Percentiles rank a stretch among this genome's conserved stretches.
Evolutionary conservation across 2,113 vertebrate genomes (phyloP).

Genomic region (Notarius lentiginosus): DNA sequence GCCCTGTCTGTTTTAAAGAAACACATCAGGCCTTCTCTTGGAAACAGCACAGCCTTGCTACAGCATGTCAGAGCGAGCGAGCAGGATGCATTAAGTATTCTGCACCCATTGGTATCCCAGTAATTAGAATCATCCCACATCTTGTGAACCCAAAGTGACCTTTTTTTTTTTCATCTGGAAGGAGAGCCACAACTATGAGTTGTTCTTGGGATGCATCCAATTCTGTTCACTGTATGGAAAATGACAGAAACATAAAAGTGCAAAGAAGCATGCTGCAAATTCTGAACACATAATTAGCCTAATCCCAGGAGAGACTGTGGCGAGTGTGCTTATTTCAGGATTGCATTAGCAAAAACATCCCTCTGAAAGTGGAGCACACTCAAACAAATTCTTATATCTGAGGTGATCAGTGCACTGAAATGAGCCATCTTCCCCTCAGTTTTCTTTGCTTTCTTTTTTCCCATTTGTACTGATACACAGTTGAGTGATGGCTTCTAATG

Average conservation of each 20-base stretch:
- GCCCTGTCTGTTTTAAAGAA: constrained; percentile 14
- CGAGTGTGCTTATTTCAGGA: constrained; percentile 66
- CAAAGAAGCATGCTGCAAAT: constrained; percentile 67
- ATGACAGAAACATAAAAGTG: constrained; percentile 74
- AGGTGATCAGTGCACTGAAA: constrained; percentile 35
- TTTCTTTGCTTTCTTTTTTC: constrained; percentile 24
- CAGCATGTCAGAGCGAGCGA: constrained; percentile 34
- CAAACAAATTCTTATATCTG: constrained; percentile 52
- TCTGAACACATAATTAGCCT: constrained; percentile 74
- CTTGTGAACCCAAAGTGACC: constrained; percentile 68
- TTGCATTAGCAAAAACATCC: constrained; percentile 68
- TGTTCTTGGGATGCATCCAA: constrained; percentile 74
- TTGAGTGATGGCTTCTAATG: constrained; percentile 3
- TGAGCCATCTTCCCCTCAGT: constrained; percentile 19
- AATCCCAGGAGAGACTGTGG: constrained; percentile 66
- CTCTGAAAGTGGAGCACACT: constrained; percentile 52
- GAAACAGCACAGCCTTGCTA: constrained; percentile 28
- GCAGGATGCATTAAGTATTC: constrained; percentile 57
- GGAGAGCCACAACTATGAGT: constrained; percentile 66
- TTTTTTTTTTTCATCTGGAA: constrained; percentile 60
- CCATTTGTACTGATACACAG: constrained; percentile 1
- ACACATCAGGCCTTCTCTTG: constrained; percentile 32
- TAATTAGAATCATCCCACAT: constrained; percentile 73
- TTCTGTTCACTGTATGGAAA: constrained; percentile 70
- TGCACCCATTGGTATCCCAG: constrained; percentile 59